These are phyloP conservation scores for Gobio occitaniae DNA, from an alignment of 2,797 vertebrate genomes.

Conservation along the genomic window DNA sequence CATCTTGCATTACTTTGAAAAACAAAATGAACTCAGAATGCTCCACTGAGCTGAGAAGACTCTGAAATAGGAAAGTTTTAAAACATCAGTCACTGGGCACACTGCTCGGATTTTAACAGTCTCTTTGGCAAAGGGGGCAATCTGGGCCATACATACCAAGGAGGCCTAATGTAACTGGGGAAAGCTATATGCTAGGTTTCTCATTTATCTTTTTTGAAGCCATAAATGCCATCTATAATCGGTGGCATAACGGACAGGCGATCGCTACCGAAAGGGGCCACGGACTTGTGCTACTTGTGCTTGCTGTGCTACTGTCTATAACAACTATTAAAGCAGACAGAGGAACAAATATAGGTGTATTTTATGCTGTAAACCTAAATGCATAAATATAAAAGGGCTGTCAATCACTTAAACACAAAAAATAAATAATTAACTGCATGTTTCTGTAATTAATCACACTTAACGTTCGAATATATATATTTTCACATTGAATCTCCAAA, in stretches of 20 bases:
- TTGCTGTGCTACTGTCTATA: not conserved
- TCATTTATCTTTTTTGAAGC: not conserved
- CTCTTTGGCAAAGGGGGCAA: constrained; percentile 27
- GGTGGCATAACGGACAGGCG: not conserved
- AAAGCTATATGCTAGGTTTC: not conserved
- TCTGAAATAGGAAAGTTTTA: constrained; percentile 49
- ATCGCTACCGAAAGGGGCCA: not conserved
- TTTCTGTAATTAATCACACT: not conserved
- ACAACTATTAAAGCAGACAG: not conserved
- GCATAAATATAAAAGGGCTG: not conserved
- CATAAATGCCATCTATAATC: not conserved
- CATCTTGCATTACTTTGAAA: constrained; percentile 44
- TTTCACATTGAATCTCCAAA: not conserved
- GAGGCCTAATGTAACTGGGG: not conserved
- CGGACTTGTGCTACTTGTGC: not conserved
- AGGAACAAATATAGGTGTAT: not conserved
- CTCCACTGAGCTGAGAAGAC: constrained; percentile 52
- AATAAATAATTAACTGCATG: not conserved
- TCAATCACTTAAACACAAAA: not conserved
- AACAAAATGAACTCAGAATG: constrained; percentile 54
- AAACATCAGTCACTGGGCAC: constrained; percentile 36
- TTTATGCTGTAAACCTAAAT: not conserved
- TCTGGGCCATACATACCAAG: not conserved
- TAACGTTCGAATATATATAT: not conserved
- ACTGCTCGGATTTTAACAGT: constrained; percentile 23